phyloP scores from a whole-genome alignment of 2,888 invertebrate species.

The Schizaphis graminum region DNA sequence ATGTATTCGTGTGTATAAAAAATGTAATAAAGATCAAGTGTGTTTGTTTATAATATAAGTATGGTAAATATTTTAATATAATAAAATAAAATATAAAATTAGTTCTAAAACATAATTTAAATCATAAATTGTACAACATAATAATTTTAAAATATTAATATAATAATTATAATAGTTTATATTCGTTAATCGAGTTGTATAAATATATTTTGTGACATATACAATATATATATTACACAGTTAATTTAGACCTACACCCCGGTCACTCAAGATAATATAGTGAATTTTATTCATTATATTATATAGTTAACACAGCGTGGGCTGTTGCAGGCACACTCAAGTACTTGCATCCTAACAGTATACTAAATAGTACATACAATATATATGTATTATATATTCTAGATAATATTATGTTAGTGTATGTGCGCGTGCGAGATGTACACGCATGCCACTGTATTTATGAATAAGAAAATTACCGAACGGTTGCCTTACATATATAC shows the following conservation, averaged over 20 bases:
- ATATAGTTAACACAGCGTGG: background rate
- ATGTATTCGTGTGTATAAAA: background rate
- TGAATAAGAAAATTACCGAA: conserved; percentile 1
- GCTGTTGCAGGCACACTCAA: background rate
- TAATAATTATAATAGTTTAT: background rate
- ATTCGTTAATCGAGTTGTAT: background rate
- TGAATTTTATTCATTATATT: background rate
- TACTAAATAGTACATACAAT: too few relatives aligned
- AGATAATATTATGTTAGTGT: background rate
- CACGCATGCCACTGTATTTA: conserved; percentile 9
- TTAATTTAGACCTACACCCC: background rate
- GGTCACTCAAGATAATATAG: background rate
- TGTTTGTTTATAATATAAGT: background rate
- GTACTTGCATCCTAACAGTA: background rate
- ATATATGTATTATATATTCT: too few relatives aligned
- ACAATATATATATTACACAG: background rate
- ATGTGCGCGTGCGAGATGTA: background rate
- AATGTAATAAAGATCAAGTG: background rate
- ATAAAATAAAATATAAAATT: background rate
- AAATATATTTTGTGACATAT: background rate
- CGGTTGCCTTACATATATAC: background rate
- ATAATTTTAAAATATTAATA: background rate
- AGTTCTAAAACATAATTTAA: background rate
- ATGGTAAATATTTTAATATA: background rate
- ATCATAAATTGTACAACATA: background rate